Percentiles rank a stretch among this genome's conserved stretches.
Conservation (phyloP, 2,797 vertebrate species). For the Pterois miles region DNA sequence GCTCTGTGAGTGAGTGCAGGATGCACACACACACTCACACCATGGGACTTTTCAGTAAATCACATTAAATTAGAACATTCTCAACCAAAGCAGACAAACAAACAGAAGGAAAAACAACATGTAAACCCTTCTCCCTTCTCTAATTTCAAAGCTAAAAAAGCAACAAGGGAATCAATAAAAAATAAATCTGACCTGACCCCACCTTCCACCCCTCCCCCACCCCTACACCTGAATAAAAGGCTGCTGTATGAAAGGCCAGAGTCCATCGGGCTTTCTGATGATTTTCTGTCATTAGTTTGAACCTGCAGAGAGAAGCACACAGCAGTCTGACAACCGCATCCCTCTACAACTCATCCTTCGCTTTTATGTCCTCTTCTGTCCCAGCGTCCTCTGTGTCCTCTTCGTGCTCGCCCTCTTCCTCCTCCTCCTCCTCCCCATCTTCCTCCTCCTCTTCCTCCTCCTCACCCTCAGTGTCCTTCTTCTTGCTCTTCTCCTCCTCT, state of each 20-base stretch:
- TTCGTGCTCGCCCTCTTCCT: slow-evolving; percentile 35
- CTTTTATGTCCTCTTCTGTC: slow-evolving; percentile 46
- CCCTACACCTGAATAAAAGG: slow-evolving; percentile 60
- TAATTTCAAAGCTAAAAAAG: slow-evolving; percentile 31
- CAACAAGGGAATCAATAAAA: slow-evolving; percentile 31
- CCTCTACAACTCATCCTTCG: slow-evolving; percentile 64
- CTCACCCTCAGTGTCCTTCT: slow-evolving; percentile 54
- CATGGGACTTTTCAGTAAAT: not conserved
- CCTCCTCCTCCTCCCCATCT: slow-evolving; percentile 33
- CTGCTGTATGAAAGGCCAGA: slow-evolving; percentile 53
- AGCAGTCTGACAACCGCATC: slow-evolving; percentile 20
- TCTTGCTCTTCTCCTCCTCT: slow-evolving; percentile 82
- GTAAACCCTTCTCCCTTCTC: slow-evolving; percentile 34
- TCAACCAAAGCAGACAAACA: slow-evolving; percentile 8
- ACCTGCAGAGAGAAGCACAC: slow-evolving; percentile 25
- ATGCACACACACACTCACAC: slow-evolving; percentile 3
- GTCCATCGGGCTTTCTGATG: slow-evolving; percentile 40
- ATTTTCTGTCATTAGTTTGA: not conserved
- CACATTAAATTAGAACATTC: slow-evolving; percentile 48
- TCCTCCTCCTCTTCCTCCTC: slow-evolving; percentile 45
- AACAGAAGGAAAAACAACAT: slow-evolving; percentile 11
- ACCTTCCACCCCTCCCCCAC: slow-evolving; percentile 20
- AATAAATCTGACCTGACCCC: slow-evolving; percentile 41
- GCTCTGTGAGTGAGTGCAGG: slow-evolving; percentile 13
- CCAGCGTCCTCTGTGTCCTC: slow-evolving; percentile 27